Evolutionary conservation across 2,797 vertebrate species (phyloP).

Genomic region (Rhodeus uyekii): DNA sequence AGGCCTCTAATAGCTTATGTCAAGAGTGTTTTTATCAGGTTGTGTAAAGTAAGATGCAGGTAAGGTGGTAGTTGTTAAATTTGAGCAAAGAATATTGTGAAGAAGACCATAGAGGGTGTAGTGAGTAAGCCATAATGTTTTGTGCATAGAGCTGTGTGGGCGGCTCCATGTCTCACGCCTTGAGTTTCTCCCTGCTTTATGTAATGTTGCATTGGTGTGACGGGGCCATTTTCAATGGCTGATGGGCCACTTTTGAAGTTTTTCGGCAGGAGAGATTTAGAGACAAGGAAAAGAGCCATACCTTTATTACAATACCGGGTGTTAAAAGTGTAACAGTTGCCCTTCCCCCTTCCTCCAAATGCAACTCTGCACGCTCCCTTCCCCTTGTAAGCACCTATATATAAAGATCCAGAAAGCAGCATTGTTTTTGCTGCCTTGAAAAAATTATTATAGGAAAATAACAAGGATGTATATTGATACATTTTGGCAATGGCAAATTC

Average conservation of each 20-base stretch:
- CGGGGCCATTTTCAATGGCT: conserved; percentile 21
- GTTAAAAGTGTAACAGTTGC: conserved; percentile 34
- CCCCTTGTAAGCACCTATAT: not conserved
- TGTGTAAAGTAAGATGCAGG: not conserved
- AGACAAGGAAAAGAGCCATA: conserved; percentile 31
- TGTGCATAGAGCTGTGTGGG: conserved; percentile 39
- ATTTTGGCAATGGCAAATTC: too few relatives aligned
- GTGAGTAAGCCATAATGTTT: conserved; percentile 36
- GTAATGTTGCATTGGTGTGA: conserved; percentile 46
- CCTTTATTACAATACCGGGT: conserved; percentile 34
- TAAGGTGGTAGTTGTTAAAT: too few relatives aligned
- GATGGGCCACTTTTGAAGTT: conserved; percentile 43
- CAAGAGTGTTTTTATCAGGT: not conserved
- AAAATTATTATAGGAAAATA: not conserved
- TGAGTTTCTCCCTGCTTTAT: conserved; percentile 29
- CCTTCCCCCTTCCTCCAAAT: conserved; percentile 27
- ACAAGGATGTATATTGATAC: not conserved
- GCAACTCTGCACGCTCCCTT: not conserved
- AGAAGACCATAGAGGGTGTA: conserved; percentile 12
- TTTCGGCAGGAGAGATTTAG: not conserved
- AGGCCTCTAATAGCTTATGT: not conserved
- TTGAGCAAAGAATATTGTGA: conserved; percentile 10
- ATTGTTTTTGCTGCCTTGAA: not conserved
- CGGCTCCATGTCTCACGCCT: conserved; percentile 2
- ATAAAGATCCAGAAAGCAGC: conserved; percentile 12